Evolutionary conservation across 2,888 invertebrate species (phyloP).

Genomic region (Acholoe squamosa): DNA sequence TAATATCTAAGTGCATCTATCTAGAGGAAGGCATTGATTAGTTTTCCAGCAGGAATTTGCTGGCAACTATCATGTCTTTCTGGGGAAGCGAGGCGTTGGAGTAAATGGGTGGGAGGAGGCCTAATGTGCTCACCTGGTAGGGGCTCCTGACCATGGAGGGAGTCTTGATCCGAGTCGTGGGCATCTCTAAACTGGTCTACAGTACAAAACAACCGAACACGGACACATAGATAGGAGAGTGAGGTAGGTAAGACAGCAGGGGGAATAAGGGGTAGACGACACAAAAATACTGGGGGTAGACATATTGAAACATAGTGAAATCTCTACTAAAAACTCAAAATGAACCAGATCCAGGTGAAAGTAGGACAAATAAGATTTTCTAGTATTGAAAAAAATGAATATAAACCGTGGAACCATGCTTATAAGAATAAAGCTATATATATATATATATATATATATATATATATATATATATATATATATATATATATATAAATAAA

Average conservation of each 20-base stretch:
- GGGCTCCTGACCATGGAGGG: constrained; percentile 28
- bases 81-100: not conserved
- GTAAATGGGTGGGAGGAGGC: constrained; percentile 7
- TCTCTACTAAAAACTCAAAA: not conserved
- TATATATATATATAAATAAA: constrained; percentile 35
- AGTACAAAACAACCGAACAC: constrained; percentile 14
- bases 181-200: constrained; percentile 26
- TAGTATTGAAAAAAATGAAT: not conserved
- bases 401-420: not conserved
- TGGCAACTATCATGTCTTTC: not conserved
- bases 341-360: not conserved
- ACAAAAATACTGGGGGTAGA: not conserved
- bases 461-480: too few relatives aligned
- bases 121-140: constrained; percentile 2
- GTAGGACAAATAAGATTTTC: not conserved
- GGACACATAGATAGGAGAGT: not conserved
- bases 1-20: constrained; percentile 1
- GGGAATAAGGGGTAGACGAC: constrained; percentile 1
- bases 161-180: constrained; percentile 37
- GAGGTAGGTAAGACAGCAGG: constrained; percentile 8
- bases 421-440: too few relatives aligned
- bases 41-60: not conserved
- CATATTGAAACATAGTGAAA: not conserved
- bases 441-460: constrained; percentile 45
- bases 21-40: not conserved